Evolutionary conservation across 2,888 invertebrate genomes (phyloP), one percentile per base, ranked within the genome.

Genomic region (Arge pagana): DNA sequence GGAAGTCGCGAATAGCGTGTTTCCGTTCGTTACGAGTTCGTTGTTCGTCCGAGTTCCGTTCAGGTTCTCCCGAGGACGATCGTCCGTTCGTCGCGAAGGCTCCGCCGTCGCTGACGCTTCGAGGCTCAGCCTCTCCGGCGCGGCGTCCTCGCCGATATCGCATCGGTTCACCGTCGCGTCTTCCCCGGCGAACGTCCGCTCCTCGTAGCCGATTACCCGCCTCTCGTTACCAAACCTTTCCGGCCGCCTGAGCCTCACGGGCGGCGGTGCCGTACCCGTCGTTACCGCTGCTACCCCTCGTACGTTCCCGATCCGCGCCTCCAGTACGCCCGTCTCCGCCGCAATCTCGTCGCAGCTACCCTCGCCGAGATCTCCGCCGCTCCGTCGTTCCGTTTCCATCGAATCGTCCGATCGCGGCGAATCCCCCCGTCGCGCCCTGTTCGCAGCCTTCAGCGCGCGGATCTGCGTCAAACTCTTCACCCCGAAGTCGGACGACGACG

Each of bases 191-290:
- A n/a, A n/a, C n/a, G n/a, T n/a, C n/a, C n/a, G n/a, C n/a, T n/a
- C n/a, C n/a, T n/a, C n/a, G n/a, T n/a, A n/a, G n/a, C n/a, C n/a
- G n/a, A n/a, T n/a, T n/a, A n/a, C n/a, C n/a, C n/a, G n/a, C n/a
- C n/a, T n/a, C n/a, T n/a, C n/a, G n/a, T n/a, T n/a, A n/a, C n/a
- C n/a, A n/a, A n/a, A 7, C 15, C 0, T 35, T 30, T 3, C 36
- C 8, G 18, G 7, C 15, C 60, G 53, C 18, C 50, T 55, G 6
- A 61, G 36, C 40, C 53, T 55, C 3, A 61, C 36, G 10, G 61
- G 59, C 2, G 57, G 53, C 54, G 15, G 28, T 23, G 3, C 2
- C 15, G 36, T 33, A 11, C 16, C 16, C 16, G 11, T 10, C 7
- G 36, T 39, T n/a, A 36, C 13, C 5, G 21, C 43, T 6, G 42